These are phyloP conservation scores for Limosa lapponica DNA, from an alignment of 2,797 vertebrate species.

Conservation along the genomic window DNA sequence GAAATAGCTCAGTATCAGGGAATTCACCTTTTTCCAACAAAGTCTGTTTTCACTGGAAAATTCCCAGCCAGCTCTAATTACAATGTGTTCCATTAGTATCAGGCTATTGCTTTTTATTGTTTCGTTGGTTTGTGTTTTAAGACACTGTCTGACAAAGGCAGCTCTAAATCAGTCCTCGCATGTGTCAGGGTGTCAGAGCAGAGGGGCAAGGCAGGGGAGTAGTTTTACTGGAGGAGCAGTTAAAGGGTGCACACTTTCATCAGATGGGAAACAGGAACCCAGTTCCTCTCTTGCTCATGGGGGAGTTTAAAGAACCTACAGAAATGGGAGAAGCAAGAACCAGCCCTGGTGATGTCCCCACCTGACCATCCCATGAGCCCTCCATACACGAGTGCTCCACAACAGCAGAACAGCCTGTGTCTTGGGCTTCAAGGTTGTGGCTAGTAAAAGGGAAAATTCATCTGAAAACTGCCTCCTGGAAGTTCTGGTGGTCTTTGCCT, in stretches of 20 bases:
- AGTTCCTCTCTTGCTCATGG: background rate
- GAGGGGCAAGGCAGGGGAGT: background rate
- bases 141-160: slow-evolving; percentile 31
- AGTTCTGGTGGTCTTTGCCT: background rate
- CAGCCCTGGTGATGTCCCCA: background rate
- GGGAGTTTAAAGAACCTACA: background rate
- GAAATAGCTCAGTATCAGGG: background rate
- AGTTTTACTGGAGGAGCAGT: background rate
- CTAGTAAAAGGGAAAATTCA: background rate
- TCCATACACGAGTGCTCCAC: background rate
- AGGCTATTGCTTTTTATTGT: slow-evolving; percentile 54
- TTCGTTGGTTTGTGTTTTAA: slow-evolving; percentile 44
- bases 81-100: slow-evolving; percentile 56
- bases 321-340: background rate
- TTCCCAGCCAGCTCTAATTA: slow-evolving; percentile 45
- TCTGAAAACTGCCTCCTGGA: background rate
- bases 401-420: background rate
- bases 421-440: background rate
- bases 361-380: background rate
- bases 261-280: background rate
- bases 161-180: slow-evolving; percentile 31
- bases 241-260: background rate
- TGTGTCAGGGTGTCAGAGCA: background rate
- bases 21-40: background rate
- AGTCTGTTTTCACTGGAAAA: slow-evolving; percentile 5